Evolutionary conservation across 2,888 invertebrate genomes (phyloP).

Genomic region (Lasiommata megera): DNA sequence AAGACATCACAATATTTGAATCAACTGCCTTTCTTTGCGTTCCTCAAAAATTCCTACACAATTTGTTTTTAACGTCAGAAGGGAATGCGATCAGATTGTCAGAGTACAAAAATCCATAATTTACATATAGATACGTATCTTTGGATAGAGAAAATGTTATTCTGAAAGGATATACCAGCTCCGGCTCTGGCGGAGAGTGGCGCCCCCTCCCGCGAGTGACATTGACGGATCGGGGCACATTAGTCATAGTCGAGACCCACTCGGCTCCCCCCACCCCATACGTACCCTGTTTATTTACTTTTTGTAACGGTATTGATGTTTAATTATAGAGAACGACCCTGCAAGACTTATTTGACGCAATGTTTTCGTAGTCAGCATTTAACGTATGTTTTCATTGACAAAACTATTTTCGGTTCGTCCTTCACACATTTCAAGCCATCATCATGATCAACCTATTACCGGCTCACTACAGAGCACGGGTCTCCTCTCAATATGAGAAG

Average conservation of each 20-base stretch:
- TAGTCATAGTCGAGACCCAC: constrained; percentile 84
- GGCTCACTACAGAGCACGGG: too few relatives aligned
- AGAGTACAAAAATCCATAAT: constrained; percentile 52
- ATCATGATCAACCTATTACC: too few relatives aligned
- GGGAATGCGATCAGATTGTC: constrained; percentile 31
- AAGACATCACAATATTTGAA: not conserved
- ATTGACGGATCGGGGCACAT: constrained; percentile 86
- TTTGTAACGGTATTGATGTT: constrained; percentile 81
- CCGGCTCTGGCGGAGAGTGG: constrained; percentile 70
- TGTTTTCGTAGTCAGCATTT: constrained; percentile 51
- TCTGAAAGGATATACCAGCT: constrained; percentile 66
- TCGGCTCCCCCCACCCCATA: constrained; percentile 70
- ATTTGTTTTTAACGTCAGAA: constrained; percentile 25
- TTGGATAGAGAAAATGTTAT: constrained; percentile 70
- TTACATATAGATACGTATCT: constrained; percentile 74
- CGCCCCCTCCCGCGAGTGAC: constrained; percentile 79
- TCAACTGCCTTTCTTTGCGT: constrained; percentile 16
- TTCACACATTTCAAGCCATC: constrained; percentile 19
- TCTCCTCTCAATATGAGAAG: too few relatives aligned
- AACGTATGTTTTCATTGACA: constrained; percentile 14
- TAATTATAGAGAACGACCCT: constrained; percentile 76
- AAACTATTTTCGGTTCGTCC: constrained; percentile 23
- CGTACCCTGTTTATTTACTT: constrained; percentile 80
- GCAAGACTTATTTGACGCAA: constrained; percentile 68
- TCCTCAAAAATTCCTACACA: constrained; percentile 22